Base-by-base conservation (phyloP, 2,797 vertebrate species). In the Sarcophilus harrisii region DNA sequence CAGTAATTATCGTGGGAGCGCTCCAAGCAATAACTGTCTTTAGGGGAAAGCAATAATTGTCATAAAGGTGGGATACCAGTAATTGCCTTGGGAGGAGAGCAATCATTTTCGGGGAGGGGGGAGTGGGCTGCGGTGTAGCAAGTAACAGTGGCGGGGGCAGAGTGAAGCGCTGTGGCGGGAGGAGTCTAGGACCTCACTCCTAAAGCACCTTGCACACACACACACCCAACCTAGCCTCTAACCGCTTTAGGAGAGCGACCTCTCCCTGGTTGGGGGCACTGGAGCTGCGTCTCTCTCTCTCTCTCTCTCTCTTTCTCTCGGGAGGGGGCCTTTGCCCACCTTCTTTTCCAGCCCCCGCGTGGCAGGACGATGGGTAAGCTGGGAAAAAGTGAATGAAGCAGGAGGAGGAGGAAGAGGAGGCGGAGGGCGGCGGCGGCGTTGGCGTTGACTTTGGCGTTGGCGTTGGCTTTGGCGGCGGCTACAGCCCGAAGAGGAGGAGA, bases 291-390 rank as follows among this genome's bases (percentile, higher is more conserved):
- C n/a, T 81, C 5, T n/a, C n/a, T n/a, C n/a, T 81, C 5, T 81
- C 66, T 81, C 32, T 66, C 60, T 32, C 30, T 62, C 18, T 73
- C 45, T 28, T 27, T 28, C 54, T 93, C n/a, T 32, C 54, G 54
- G 54, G 54, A 55, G 0, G 92, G 16, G 1, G n/a, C 30, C 58
- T 52, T 38, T 45, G 94, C 93, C 11, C 92, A 94, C 93, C 93
- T 93, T 92, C 92, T 96, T 73, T 58, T 92, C 81, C 57, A 87
- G 94, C 49, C 94, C 49, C 87, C 91, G 96, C 94, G 73, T 94
- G 94, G 94, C 92, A 93, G 95, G 96, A 92, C 91, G 59, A 96
- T 96, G 95, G 97, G 96, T 96, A 96, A n/a, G 91, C 96, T 95
- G 90, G 91, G 93, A 91, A 90, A 94, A 92, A 94, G 97, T 92